Evolutionary conservation across 2,113 vertebrate species (phyloP).

Genomic region (Odocoileus hemionus): DNA sequence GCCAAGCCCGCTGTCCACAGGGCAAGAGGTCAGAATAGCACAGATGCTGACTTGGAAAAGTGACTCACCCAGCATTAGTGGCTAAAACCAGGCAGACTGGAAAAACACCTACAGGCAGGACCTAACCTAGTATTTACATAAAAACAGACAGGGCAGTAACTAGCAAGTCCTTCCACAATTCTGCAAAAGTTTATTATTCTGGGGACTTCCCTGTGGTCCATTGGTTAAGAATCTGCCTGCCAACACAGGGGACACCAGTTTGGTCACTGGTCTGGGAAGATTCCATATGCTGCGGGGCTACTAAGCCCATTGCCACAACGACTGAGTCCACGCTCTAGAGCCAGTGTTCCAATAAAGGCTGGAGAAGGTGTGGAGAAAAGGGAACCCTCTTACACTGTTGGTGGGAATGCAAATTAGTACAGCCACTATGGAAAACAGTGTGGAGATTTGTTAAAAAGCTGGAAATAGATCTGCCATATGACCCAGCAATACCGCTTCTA

Average conservation of each 20-base stretch:
- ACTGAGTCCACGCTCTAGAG: not conserved
- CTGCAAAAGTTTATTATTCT: not conserved
- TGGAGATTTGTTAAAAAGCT: too few relatives aligned
- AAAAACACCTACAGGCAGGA: not conserved
- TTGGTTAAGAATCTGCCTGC: not conserved
- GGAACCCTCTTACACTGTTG: too few relatives aligned
- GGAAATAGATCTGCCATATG: too few relatives aligned
- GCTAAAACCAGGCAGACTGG: not conserved
- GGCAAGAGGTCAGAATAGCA: not conserved
- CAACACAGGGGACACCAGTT: not conserved
- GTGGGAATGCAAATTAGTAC: too few relatives aligned
- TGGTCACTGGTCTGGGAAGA: not conserved
- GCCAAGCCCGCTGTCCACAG: not conserved
- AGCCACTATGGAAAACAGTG: too few relatives aligned
- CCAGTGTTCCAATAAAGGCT: too few relatives aligned
- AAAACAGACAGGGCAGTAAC: not conserved
- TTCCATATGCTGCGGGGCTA: not conserved
- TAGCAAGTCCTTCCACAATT: not conserved
- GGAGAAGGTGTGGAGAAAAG: too few relatives aligned
- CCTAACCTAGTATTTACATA: not conserved
- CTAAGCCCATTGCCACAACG: not conserved
- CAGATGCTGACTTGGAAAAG: not conserved
- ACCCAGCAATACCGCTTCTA: too few relatives aligned
- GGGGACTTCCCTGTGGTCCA: not conserved
- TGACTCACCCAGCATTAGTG: not conserved